Base-by-base conservation (phyloP, 2,797 vertebrate genomes). In the Halcyon leucocephala region DNA sequence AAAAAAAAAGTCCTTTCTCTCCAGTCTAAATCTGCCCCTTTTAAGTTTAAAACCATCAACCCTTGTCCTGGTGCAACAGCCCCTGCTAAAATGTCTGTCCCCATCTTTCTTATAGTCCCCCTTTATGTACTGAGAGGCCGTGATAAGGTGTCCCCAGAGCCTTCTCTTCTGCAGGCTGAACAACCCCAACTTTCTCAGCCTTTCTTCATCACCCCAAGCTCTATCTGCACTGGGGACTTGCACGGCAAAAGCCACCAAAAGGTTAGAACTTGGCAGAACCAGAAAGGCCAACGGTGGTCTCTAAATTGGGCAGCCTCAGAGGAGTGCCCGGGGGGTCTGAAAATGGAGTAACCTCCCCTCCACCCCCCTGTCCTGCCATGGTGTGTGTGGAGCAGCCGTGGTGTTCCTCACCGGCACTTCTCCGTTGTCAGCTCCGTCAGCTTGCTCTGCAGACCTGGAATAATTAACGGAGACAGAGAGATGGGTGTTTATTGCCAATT, bases 341-440 rank as follows among this genome's bases (percentile, higher is more conserved):
- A 72, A 78, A 60, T 1, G 6, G 37, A 35, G 60, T 5, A 7
- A 7, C 29, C 48, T 28, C n/a, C 21, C 41, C 60, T 35, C 60
- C 9, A 1, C 1, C 18, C 54, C 19, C 11, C 5, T 0, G 0
- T 24, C 62, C 67, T 14, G 1, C 48, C 2, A 0, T 1, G 4
- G 69, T 1, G 4, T 44, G 25, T 39, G 28, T 7, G 49, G 58
- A 54, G 92, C n/a, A 24, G 33, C 12, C 5, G 5, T 3, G 2
- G 60, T 12, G 5, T 14, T 2, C 97, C 99, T 99, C 96, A 99
- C 99, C 99, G 98, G 92, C 99, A 99, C 86, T 99, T 99, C 97
- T 99, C 99, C 2, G 98, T 99, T 62, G 99, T 99, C 95, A 99
- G 97, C 93, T 99, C 99, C 3, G 98, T 95, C 67, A 99, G 98